Evolutionary conservation across 2,113 vertebrate genomes (phyloP), one percentile per base, ranked within the genome.

Genomic region (Catharus fuscescens): DNA sequence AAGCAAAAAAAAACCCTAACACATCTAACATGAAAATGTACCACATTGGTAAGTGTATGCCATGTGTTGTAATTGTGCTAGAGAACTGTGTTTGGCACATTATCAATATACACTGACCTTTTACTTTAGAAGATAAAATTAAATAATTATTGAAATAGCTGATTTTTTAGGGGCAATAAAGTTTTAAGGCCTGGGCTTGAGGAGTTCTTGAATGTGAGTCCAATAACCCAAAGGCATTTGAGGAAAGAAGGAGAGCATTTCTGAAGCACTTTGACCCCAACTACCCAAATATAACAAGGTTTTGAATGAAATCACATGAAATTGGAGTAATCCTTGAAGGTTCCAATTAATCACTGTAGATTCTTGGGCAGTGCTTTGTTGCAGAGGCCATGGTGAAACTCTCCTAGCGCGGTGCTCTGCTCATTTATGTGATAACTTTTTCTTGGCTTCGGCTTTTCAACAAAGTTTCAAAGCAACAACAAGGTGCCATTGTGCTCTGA

Each of bases 401-500:
- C 95, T 91, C 88, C 91, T 82, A 88, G 94, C 5, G 8, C 9
- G 10, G 84, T 74, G 94, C 96, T 97, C 97, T 80, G 93, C 97
- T 97, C 93, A 86, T 96, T 97, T 97, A 95, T 85, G 94, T 91
- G 96, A 97, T 97, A 98, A 97, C 97, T 98, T 98, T 97, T 97
- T 96, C 97, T 98, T 98, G 97, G 97, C 97, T 97, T 96, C 73
- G 52, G 93, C 92, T 88, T 97, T 97, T 97, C 97, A 97, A 97
- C 97, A 97, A 97, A 98, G 96, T 97, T 96, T 97, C 71, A 97
- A 97, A 97, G 97, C 90, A 96, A 97, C 95, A 98, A 98, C 98
- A 98, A 98, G 98, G 98, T 98, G 96, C 97, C 98, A 98, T 98
- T 98, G 97, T 98, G 97, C 96, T 72, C 93, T 42, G 76, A 97